Percentiles rank a stretch among this genome's conserved stretches.
Conservation (phyloP, 2,113 vertebrate genomes). For the Python bivittatus region DNA sequence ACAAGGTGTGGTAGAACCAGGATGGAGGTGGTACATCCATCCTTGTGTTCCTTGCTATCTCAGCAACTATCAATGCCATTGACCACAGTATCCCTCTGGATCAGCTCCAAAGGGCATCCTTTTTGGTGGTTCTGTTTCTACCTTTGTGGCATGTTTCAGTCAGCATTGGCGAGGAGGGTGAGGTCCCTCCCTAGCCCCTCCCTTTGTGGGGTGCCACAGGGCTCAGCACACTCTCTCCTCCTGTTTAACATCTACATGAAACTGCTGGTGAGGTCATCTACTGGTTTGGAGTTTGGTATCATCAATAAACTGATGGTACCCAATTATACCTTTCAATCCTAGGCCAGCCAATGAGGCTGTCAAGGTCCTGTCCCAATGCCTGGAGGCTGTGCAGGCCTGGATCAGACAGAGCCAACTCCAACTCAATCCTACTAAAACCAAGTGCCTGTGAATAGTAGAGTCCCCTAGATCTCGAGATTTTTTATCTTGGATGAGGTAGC, state of each 20-base stretch:
- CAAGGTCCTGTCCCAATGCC: not conserved
- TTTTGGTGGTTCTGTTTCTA: not conserved
- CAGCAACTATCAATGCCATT: not conserved
- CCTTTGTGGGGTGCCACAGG: not conserved
- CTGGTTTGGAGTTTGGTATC: not conserved
- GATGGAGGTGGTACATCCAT: not conserved
- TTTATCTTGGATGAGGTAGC: not conserved
- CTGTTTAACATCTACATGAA: not conserved
- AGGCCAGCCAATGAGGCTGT: not conserved
- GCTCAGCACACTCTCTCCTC: not conserved
- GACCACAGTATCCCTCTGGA: not conserved
- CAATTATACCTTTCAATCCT: not conserved
- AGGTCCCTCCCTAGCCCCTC: not conserved
- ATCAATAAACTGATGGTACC: not conserved
- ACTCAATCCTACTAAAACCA: not conserved
- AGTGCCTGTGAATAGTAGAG: not conserved
- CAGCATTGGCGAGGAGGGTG: not conserved
- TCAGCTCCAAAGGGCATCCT: not conserved
- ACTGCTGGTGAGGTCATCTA: not conserved
- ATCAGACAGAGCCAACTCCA: not conserved
- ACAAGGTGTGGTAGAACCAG: not conserved
- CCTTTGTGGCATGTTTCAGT: not conserved
- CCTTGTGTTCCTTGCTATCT: not conserved
- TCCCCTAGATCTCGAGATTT: not conserved
- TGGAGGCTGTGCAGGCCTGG: not conserved